Percentiles rank a stretch among this genome's conserved stretches.
These are phyloP conservation scores for Empidonax traillii DNA, from an alignment of 2,113 vertebrate genomes.

Conservation along the genomic window DNA sequence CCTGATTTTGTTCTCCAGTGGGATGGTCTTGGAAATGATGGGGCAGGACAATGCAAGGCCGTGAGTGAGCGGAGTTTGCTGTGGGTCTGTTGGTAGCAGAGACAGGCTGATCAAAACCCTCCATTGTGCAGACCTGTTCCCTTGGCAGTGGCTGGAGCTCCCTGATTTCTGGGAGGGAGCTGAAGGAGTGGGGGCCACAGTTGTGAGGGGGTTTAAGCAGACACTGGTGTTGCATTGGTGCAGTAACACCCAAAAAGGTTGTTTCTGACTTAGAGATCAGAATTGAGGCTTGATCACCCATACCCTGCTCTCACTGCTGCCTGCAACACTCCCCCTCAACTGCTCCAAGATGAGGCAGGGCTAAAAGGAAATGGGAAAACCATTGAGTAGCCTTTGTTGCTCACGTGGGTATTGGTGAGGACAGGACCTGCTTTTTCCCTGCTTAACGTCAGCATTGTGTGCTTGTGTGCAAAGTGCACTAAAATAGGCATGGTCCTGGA, in stretches of 20 bases:
- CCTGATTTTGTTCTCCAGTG: neutral
- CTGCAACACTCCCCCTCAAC: neutral
- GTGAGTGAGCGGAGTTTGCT: neutral
- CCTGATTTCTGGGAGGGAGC: neutral
- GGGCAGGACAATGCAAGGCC: neutral
- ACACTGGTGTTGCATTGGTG: fast-evolving
- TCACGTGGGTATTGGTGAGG: fast-evolving
- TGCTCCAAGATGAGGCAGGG: fast-evolving
- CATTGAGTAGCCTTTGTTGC: neutral
- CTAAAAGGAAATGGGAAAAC: neutral
- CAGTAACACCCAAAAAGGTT: neutral
- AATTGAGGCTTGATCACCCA: neutral
- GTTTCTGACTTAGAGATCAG: neutral
- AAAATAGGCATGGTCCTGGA: neutral
- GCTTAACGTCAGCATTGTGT: fast-evolving
- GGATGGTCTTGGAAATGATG: neutral
- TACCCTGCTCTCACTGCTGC: neutral
- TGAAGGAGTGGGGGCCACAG: neutral
- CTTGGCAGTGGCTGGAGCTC: neutral
- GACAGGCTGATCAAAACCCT: neutral
- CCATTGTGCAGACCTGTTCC: fast-evolving
- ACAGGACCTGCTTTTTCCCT: neutral
- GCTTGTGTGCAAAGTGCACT: fast-evolving
- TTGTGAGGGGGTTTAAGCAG: neutral
- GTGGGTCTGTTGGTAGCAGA: neutral